Base-by-base conservation (phyloP, 2,113 vertebrate species). In the Anarrhichthys ocellatus region DNA sequence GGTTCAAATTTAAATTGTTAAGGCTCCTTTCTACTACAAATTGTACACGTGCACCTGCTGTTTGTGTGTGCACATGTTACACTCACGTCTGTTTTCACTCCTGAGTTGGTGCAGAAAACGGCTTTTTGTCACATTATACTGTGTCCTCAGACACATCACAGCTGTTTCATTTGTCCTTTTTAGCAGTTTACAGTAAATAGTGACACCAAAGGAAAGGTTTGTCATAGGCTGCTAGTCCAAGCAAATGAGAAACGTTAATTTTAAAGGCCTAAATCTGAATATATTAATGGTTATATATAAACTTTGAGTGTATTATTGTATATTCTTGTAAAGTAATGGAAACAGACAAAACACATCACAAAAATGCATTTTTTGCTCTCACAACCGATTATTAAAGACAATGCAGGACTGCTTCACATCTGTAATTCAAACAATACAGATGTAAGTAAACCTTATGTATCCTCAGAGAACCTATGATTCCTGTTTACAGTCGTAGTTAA, bases 181-280 rank as follows among this genome's bases (percentile, higher is more conserved):
- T 7, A 76, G 15, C 38, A 80, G 38, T 63, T 54, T 29, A 58
- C 9, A 58, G n/a, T 62, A 4, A 78, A 17, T 67, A 46, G 6
- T 71, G 8, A 78, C 70, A 73, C 67, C 68, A 88, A 83, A 83
- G 15, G 64, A 67, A 69, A 32, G 13, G 11, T 83, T 68, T 83
- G n/a, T 76, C 34, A 32, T 17, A 69, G n/a, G 54, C 46, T 85
- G 70, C 68, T 78, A 46, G 6, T 69, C 50, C 32, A 42, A 3
- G 76, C 32, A 78, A 66, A 56, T 74, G 27, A 50, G 17, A 73
- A 63, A n/a, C 10, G 11, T 63, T 73, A 4, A 63, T 48, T 76
- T 71, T 65, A 61, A 73, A 61, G 24, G 58, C 32, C 18, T 64
- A 36, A 10, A 61, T 71, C 40, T 73, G 10, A 76, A 70, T 40